These are phyloP conservation scores for Orchestes rusci DNA, from an alignment of 2,888 invertebrate genomes.

Conservation along the genomic window DNA sequence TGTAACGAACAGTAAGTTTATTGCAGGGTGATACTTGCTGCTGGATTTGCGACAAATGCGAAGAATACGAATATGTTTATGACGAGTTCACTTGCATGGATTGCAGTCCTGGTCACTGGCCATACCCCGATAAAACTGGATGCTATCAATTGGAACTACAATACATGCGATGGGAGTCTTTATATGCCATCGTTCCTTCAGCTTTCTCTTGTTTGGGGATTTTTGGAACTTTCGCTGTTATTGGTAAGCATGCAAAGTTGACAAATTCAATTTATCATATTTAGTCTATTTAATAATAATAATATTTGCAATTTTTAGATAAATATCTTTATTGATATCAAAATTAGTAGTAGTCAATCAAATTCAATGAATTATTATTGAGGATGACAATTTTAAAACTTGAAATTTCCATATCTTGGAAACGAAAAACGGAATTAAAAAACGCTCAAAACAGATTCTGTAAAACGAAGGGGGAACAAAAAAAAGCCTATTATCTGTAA, in stretches of 20 bases:
- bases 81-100: conserved; percentile 59
- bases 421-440: too few species aligned
- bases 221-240: conserved; percentile 52
- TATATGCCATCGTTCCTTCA: conserved; percentile 58
- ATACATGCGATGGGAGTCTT: conserved; percentile 59
- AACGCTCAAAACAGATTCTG: too few species aligned
- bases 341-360: too few species aligned
- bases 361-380: too few species aligned
- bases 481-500: too few species aligned
- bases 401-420: too few species aligned
- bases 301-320: too few species aligned
- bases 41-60: conserved; percentile 71
- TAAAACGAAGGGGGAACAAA: too few species aligned
- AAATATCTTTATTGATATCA: too few species aligned
- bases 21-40: conserved; percentile 59
- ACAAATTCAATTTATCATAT: conserved; percentile 6
- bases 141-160: conserved; percentile 57
- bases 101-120: conserved; percentile 59
- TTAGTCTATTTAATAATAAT: conserved; percentile 50
- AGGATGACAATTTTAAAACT: too few species aligned
- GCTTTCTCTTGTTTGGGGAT: conserved; percentile 57
- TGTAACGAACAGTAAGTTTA: too few species aligned
- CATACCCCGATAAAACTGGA: conserved; percentile 52
- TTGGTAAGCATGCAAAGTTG: conserved; percentile 36
- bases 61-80: conserved; percentile 58